Conservation (phyloP, 2,797 vertebrate species). For the Tokudaia muenninki region DNA sequence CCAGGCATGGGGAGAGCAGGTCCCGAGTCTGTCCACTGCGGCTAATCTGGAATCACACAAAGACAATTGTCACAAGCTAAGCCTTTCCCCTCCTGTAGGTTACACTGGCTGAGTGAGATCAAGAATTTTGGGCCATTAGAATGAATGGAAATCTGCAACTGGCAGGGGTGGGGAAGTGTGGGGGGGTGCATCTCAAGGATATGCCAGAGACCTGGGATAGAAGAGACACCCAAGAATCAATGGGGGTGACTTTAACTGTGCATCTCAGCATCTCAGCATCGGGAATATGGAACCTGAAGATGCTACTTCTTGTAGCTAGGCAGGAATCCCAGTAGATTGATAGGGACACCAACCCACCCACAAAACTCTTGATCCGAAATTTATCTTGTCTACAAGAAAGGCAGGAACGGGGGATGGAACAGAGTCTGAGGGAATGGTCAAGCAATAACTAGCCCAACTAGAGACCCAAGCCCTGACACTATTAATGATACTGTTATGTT, state of each 20-base stretch:
- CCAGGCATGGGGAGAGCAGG: constrained; percentile 85
- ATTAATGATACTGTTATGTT: not conserved
- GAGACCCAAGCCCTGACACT: not conserved
- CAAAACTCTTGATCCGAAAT: not conserved
- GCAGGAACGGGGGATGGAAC: not conserved
- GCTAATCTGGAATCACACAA: constrained; percentile 88
- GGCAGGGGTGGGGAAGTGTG: not conserved
- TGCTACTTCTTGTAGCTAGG: not conserved
- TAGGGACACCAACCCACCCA: not conserved
- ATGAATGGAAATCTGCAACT: not conserved
- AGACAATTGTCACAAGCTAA: not conserved
- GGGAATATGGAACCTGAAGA: not conserved
- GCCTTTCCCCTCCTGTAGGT: not conserved
- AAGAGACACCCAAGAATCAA: not conserved
- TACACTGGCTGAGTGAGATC: not conserved
- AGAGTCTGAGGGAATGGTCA: not conserved
- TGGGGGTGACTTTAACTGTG: not conserved
- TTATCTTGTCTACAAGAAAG: not conserved
- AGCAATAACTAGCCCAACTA: not conserved
- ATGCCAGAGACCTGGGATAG: not conserved
- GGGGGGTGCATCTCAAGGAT: not conserved
- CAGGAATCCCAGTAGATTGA: not conserved
- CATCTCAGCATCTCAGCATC: not conserved
- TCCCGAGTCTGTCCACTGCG: constrained; percentile 88
- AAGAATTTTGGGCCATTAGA: not conserved